phyloP scores from a whole-genome alignment of 2,797 vertebrate genomes.

The Typhlichthys eigenmanni region DNA sequence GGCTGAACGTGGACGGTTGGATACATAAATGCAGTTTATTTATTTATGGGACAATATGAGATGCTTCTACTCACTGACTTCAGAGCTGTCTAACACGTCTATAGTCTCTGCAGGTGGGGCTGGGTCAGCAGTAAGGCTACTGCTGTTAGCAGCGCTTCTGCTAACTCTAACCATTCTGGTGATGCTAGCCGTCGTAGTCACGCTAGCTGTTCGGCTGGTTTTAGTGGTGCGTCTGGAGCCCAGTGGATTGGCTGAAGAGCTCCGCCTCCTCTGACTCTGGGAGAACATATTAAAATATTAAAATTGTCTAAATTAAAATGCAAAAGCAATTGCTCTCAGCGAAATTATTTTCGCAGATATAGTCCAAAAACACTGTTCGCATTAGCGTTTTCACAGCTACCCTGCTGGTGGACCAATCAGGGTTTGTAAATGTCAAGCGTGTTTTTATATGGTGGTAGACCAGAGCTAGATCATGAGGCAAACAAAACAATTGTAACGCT shows the following conservation, averaged over 20 bases:
- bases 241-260: conserved; percentile 31
- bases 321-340: too few relatives aligned
- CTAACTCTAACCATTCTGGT: not conserved
- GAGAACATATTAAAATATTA: conserved; percentile 1
- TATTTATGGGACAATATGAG: not conserved
- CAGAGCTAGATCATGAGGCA: too few relatives aligned
- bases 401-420: too few relatives aligned
- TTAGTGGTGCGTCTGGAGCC: conserved; percentile 42
- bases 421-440: too few relatives aligned
- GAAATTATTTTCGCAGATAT: too few relatives aligned
- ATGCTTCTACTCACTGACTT: conserved; percentile 46
- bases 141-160: not conserved
- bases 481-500: too few relatives aligned
- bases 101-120: conserved; percentile 49
- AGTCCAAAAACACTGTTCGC: too few relatives aligned
- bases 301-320: not conserved
- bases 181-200: not conserved
- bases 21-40: too few relatives aligned
- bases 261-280: conserved; percentile 59
- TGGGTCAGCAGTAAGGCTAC: not conserved
- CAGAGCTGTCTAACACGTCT: conserved; percentile 47
- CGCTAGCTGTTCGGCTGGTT: conserved; percentile 20
- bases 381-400: too few relatives aligned
- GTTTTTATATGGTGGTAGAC: too few relatives aligned
- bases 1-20: too few relatives aligned